A percentile compares a stretch with the other conserved stretches of the same genome.
Evolutionary conservation across 2,888 invertebrate genomes (phyloP).

Genomic region (Yponomeuta cagnagella): DNA sequence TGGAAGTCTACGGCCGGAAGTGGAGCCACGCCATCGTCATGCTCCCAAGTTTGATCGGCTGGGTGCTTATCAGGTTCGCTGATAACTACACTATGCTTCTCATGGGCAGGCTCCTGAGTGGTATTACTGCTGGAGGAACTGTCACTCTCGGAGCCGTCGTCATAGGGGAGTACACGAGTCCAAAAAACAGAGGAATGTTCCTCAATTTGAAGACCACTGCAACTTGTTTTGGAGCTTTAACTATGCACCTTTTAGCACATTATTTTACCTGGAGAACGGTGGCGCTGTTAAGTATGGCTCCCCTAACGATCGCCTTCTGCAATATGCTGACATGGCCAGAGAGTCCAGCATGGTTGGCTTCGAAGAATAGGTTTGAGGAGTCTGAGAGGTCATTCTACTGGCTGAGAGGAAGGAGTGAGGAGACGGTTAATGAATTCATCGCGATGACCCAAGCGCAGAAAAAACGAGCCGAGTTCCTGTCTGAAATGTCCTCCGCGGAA

Average conservation of each 20-base stretch:
- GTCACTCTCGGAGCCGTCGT: conserved; percentile 41
- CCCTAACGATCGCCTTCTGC: conserved; percentile 31
- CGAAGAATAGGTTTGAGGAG: conserved; percentile 58
- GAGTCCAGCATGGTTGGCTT: conserved; percentile 77
- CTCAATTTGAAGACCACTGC: conserved; percentile 45
- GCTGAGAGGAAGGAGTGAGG: conserved; percentile 54
- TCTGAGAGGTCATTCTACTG: conserved; percentile 68
- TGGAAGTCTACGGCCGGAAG: conserved; percentile 41
- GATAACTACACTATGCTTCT: conserved; percentile 32
- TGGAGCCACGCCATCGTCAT: conserved; percentile 28
- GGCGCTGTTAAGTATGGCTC: conserved; percentile 33
- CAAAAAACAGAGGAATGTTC: conserved; percentile 45
- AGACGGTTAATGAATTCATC: conserved; percentile 32
- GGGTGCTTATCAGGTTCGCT: conserved; percentile 38
- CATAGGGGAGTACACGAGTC: conserved; percentile 50
- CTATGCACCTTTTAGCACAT: conserved; percentile 36
- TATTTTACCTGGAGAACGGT: conserved; percentile 39
- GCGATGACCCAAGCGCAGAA: conserved; percentile 40
- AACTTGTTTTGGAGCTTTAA: conserved; percentile 38
- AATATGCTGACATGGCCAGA: conserved; percentile 70
- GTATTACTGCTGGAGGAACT: conserved; percentile 36
- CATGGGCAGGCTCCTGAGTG: conserved; percentile 36
- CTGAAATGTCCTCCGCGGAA: conserved; percentile 19
- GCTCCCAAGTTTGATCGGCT: conserved; percentile 38
- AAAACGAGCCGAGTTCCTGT: conserved; percentile 21